These are phyloP conservation scores for Tursiops truncatus DNA, from an alignment of 2,113 vertebrate genomes.

Conservation along the genomic window DNA sequence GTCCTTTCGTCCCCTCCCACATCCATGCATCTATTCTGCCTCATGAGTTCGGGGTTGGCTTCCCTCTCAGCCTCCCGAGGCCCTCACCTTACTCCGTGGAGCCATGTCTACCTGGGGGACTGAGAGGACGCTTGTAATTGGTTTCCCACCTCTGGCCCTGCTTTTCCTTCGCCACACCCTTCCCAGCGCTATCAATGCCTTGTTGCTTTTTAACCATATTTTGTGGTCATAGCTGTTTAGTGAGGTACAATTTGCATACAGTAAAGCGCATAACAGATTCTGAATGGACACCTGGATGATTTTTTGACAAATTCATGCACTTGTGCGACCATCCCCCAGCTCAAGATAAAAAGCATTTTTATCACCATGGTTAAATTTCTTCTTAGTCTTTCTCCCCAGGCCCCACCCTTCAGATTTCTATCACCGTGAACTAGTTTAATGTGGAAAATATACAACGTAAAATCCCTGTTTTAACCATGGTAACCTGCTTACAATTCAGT, in stretches of 20 bases:
- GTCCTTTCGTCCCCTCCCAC: rapidly evolving
- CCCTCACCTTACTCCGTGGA: rapidly evolving
- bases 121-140: neutral
- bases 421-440: neutral
- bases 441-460: neutral
- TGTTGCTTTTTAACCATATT: neutral
- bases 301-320: neutral
- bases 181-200: rapidly evolving
- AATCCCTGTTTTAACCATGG: neutral
- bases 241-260: rapidly evolving
- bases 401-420: neutral
- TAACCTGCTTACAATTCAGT: neutral
- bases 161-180: neutral
- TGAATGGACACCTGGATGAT: neutral
- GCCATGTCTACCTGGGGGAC: rapidly evolving
- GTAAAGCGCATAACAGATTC: neutral
- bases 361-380: neutral
- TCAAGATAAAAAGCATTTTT: neutral
- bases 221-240: neutral
- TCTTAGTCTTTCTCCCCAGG: neutral
- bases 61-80: neutral
- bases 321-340: neutral
- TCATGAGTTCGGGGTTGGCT: neutral
- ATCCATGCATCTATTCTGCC: rapidly evolving
- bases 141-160: too few species aligned